Evolutionary conservation across 2,888 invertebrate species (phyloP), one percentile per base, ranked within the genome.

Genomic region (Clanis bilineata): DNA sequence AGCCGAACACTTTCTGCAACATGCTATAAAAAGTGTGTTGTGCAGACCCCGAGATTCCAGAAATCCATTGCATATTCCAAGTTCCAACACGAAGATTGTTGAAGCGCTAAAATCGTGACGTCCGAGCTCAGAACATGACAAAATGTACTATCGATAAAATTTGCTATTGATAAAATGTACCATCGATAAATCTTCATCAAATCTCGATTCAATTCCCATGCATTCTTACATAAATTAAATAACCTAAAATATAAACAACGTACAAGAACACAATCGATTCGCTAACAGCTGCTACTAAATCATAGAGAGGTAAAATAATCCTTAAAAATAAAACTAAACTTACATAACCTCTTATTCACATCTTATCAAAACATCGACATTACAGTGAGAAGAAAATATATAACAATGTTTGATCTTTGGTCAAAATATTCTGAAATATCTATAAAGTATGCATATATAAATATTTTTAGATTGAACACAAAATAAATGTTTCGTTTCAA

Each of bases 391-490:
- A 73, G 68, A 64, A 69, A 68, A 68, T 62, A 65, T 71, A 67
- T 69, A 73, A 72, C 25, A 47, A 38, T 79, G 77, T 80, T 79
- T 79, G 77, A 78, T 85, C 85, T 85, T 85, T 85, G 85, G 85
- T 80, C 76, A 78, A 75, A 70, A 65, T 69, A 70, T 67, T 61
- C 56, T 64, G 57, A 66, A 66, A 63, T 66, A 70, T 68, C 64
- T 62, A 57, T 62, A 59, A 41, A 44, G 47, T 51, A 36, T 36
- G n/a, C 22, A 15, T 23, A 60, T 56, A 56, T 28, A 51, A 51
- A 51, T 51, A 51, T 51, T 18, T 41, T 28, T 28, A 4, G 32
- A 28, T 18, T 9, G 28, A 32, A 51, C 28, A 18, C 15, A 28
- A 18, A 51, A 47, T 15, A 28, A 18, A 18, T 32, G 15, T 32